Evolutionary conservation across 2,113 vertebrate genomes (phyloP).

Genomic region (Rousettus leschenaultii): DNA sequence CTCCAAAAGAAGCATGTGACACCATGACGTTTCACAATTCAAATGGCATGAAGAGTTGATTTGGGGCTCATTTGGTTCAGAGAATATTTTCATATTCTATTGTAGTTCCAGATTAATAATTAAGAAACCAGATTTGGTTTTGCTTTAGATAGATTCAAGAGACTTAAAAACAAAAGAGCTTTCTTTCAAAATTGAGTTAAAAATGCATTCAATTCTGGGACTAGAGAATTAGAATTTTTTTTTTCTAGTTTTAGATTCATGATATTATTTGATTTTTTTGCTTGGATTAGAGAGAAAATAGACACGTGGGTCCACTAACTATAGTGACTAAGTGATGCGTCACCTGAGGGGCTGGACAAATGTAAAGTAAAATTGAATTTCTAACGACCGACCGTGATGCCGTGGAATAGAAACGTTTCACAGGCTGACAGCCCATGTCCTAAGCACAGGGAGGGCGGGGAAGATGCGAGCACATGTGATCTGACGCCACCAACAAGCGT

Average conservation of each 20-base stretch:
- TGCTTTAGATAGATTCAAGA: neutral
- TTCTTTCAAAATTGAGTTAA: conserved; percentile 20
- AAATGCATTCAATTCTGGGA: neutral
- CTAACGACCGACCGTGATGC: conserved; percentile 18
- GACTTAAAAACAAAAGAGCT: neutral
- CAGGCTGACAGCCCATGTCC: conserved; percentile 23
- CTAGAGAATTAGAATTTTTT: neutral
- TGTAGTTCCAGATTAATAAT: conserved; percentile 9
- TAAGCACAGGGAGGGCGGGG: neutral
- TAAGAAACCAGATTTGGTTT: conserved; percentile 20
- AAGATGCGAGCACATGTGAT: conserved; percentile 61
- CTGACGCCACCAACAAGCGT: conserved; percentile 60
- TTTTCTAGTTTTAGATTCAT: neutral
- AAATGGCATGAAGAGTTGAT: neutral
- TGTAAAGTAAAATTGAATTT: neutral
- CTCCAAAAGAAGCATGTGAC: neutral
- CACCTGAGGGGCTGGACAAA: conserved; percentile 24
- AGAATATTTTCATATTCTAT: neutral
- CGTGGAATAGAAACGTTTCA: conserved; percentile 61
- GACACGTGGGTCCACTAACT: neutral
- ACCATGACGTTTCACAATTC: neutral
- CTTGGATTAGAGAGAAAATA: neutral
- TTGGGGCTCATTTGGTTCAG: neutral
- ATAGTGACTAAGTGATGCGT: neutral
- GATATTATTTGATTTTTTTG: neutral